Evolutionary conservation across 2,888 invertebrate species (phyloP).

Genomic region (Altica lythri): DNA sequence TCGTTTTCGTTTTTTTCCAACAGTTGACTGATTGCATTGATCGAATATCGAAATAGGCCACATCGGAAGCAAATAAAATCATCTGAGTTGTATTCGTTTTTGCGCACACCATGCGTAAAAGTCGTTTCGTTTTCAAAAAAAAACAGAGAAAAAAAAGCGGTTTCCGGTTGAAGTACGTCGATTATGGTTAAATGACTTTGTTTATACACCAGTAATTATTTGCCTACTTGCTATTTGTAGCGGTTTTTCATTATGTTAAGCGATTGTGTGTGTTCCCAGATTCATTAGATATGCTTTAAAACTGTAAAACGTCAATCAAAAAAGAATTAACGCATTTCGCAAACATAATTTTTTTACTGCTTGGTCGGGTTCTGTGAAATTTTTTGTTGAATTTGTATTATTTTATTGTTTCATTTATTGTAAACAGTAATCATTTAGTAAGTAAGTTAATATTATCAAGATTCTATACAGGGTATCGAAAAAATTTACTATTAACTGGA

Average conservation of each 20-base stretch:
- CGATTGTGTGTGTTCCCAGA: constrained; percentile 22
- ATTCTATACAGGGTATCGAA: too few species aligned
- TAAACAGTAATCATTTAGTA: too few species aligned
- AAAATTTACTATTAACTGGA: too few species aligned
- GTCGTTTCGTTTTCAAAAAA: constrained; percentile 16
- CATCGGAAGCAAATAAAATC: constrained; percentile 4
- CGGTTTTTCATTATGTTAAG: constrained; percentile 17
- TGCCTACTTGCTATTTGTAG: constrained; percentile 16
- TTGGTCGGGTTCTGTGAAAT: constrained; percentile 9
- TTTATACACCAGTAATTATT: constrained; percentile 24
- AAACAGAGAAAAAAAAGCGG: constrained; percentile 27
- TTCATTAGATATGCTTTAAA: constrained; percentile 16
- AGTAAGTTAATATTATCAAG: too few species aligned
- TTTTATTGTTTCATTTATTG: too few species aligned
- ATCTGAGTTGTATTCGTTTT: constrained; percentile 15
- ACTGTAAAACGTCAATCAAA: constrained; percentile 23
- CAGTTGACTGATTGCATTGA: constrained; percentile 12
- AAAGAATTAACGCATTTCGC: constrained; percentile 15
- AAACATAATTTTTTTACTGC: constrained; percentile 4
- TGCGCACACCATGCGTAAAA: constrained; percentile 22
- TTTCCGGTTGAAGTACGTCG: constrained; percentile 21
- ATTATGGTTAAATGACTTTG: constrained; percentile 24
- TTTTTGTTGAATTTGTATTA: not conserved
- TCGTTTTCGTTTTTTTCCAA: constrained; percentile 11
- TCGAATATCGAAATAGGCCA: constrained; percentile 6